Conservation (phyloP, 92 coral and sea anemone genomes). For the Parazoanthus atlanticus region DNA sequence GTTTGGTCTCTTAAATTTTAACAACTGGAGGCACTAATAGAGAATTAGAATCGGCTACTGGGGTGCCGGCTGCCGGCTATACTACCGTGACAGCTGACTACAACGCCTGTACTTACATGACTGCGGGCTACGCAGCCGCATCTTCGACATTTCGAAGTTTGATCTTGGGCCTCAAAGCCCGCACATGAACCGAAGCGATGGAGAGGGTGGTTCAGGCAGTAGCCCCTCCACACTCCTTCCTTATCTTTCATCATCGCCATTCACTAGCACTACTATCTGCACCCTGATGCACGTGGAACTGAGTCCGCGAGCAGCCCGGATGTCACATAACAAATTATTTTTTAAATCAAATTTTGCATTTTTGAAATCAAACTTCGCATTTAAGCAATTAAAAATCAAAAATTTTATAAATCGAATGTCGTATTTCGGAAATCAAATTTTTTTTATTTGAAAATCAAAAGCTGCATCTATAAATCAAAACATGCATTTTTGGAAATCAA, state of each 20-base stretch:
- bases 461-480: too few relatives aligned
- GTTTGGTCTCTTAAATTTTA: not conserved
- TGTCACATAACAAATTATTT: not conserved
- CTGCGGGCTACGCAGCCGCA: constrained; percentile 47
- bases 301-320: not conserved
- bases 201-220: constrained; percentile 40
- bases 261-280: not conserved
- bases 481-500: too few relatives aligned
- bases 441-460: too few relatives aligned
- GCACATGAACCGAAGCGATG: constrained; percentile 40
- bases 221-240: constrained; percentile 39
- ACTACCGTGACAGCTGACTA: not conserved
- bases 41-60: not conserved
- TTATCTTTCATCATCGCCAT: not conserved
- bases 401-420: too few relatives aligned
- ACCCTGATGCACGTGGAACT: not conserved
- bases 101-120: constrained; percentile 13
- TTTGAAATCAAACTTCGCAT: too few relatives aligned
- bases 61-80: not conserved
- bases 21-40: not conserved
- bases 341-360: not conserved
- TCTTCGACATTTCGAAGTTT: constrained; percentile 36
- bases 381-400: not conserved
- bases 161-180: constrained; percentile 18
- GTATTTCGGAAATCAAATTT: too few relatives aligned